phyloP scores from a whole-genome alignment of 2,888 invertebrate genomes.

The Chymomyza amoena region DNA sequence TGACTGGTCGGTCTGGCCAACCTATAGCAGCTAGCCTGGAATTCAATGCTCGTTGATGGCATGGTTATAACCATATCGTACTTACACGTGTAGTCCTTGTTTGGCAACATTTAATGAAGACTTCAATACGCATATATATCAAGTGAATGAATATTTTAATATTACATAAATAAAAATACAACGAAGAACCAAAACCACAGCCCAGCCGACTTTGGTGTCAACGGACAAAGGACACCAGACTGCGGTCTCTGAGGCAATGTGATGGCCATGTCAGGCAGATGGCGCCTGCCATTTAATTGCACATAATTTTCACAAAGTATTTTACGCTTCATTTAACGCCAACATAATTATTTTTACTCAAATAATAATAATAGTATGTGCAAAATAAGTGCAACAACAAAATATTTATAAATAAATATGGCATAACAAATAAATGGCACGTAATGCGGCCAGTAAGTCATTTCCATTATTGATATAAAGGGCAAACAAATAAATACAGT shows the following conservation, averaged over 20 bases:
- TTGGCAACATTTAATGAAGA: constrained; percentile 11
- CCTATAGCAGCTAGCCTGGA: not conserved
- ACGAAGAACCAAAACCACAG: constrained; percentile 1
- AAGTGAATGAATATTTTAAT: constrained; percentile 2
- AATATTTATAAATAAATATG: constrained; percentile 40
- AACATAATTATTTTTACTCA: constrained; percentile 65
- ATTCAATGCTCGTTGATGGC: constrained; percentile 11
- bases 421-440: constrained; percentile 60
- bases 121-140: not conserved
- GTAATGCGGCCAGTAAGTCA: constrained; percentile 64
- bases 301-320: constrained; percentile 57
- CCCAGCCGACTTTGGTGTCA: not conserved
- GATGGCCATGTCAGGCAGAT: not conserved
- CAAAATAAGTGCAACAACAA: not conserved
- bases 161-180: not conserved
- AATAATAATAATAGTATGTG: constrained; percentile 50
- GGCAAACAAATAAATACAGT: constrained; percentile 45
- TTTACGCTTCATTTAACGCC: constrained; percentile 64
- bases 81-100: not conserved
- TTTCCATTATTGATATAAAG: constrained; percentile 64
- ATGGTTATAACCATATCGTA: not conserved
- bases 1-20: not conserved
- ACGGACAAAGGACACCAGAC: not conserved
- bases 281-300: constrained; percentile 39
- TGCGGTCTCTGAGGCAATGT: not conserved